Conservation (phyloP, 30 jellyfish, hydroid and myxozoan genomes). For the Pelagia noctiluca region DNA sequence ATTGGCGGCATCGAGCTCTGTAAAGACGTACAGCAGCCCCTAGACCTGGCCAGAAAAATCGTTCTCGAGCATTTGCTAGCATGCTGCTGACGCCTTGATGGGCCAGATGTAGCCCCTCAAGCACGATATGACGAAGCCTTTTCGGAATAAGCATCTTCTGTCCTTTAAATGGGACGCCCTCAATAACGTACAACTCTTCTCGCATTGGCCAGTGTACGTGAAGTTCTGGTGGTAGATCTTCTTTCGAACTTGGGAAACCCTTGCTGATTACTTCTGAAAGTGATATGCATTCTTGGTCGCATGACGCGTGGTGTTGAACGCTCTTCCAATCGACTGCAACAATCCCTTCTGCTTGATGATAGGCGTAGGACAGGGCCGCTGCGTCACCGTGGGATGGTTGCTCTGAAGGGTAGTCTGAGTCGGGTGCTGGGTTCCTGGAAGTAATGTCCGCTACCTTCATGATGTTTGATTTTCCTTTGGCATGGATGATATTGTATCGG, state of each 20-base stretch:
- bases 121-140: not conserved
- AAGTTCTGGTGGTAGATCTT: not conserved
- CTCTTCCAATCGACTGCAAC: not conserved
- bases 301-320: not conserved
- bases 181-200: conserved; percentile 16
- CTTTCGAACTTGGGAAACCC: not conserved
- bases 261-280: not conserved
- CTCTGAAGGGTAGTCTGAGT: not conserved
- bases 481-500: conserved; percentile 35
- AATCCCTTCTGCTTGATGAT: not conserved
- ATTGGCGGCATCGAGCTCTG: conserved; percentile 22
- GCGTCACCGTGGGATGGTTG: not conserved
- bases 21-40: conserved; percentile 30
- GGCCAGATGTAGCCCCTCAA: conserved; percentile 62
- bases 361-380: not conserved
- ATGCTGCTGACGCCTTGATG: conserved; percentile 61
- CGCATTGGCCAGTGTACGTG: not conserved
- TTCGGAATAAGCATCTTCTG: conserved; percentile 44
- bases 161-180: conserved; percentile 67
- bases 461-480: conserved; percentile 34
- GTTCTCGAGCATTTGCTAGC: conserved; percentile 52
- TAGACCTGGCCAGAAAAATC: conserved; percentile 74
- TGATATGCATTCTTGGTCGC: not conserved
- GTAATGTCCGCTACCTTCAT: conserved; percentile 9
- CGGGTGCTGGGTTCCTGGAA: conserved; percentile 9